phyloP scores from a whole-genome alignment of 2,113 vertebrate species.

The Actenoides lindsayi region DNA sequence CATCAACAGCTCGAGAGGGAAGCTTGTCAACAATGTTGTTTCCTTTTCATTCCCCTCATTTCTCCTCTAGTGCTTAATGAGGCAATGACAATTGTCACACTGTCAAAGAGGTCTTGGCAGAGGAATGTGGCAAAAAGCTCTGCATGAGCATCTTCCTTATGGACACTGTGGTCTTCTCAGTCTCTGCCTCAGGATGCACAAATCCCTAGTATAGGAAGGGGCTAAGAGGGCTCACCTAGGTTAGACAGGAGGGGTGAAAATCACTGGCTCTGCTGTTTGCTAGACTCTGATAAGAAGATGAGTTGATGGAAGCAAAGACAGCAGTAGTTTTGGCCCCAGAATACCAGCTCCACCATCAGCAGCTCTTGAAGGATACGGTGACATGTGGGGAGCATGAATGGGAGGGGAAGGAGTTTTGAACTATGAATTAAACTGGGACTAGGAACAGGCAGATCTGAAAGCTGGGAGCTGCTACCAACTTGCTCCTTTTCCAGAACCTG shows the following conservation, averaged over 20 bases:
- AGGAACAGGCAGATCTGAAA: neutral
- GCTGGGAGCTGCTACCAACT: neutral
- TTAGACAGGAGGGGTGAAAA: neutral
- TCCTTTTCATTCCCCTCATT: neutral
- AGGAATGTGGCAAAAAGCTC: neutral
- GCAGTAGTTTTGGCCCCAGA: neutral
- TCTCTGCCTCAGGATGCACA: neutral
- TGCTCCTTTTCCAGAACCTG: neutral
- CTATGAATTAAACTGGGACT: neutral
- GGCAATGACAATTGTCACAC: accelerated
- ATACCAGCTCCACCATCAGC: neutral
- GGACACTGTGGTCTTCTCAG: neutral
- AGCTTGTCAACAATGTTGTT: neutral
- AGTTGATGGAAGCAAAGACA: neutral
- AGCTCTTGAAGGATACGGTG: neutral
- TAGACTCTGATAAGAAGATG: neutral
- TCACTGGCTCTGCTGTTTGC: neutral
- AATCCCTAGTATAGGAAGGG: neutral
- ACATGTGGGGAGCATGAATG: neutral
- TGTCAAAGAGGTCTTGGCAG: neutral
- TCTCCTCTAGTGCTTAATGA: neutral
- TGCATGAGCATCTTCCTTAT: no score
- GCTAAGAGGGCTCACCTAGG: neutral
- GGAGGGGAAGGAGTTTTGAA: neutral
- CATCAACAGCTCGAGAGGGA: neutral